phyloP scores from a whole-genome alignment of 2,113 vertebrate genomes.

The Psophia crepitans region DNA sequence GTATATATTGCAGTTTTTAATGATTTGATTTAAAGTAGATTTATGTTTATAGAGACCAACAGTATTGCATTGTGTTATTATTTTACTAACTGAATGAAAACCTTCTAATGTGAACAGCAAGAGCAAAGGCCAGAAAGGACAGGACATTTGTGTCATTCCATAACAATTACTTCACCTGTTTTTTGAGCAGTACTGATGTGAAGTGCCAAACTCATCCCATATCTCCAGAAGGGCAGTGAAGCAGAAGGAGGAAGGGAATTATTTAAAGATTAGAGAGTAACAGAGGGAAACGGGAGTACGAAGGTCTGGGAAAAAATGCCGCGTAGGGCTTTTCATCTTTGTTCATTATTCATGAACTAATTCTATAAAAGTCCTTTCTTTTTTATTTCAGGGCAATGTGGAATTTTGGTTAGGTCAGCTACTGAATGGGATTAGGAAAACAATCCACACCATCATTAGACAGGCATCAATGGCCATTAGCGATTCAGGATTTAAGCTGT shows the following conservation, averaged over 20 bases:
- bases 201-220: neutral
- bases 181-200: neutral
- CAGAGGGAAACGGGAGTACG: neutral
- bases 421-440: constrained; percentile 76
- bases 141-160: neutral
- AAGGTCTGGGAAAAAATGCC: neutral
- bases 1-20: constrained; percentile 8
- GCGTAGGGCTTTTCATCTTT: neutral
- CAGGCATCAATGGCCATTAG: constrained; percentile 72
- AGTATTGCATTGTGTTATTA: neutral
- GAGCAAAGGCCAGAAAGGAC: neutral
- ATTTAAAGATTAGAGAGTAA: neutral
- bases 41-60: neutral
- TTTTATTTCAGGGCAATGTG: constrained; percentile 78
- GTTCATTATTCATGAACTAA: constrained; percentile 46
- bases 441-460: constrained; percentile 79
- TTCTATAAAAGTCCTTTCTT: constrained; percentile 27
- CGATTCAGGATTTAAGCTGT: constrained; percentile 73
- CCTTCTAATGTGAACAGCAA: neutral
- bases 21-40: constrained; percentile 8
- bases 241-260: neutral
- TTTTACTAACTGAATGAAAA: neutral
- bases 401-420: constrained; percentile 81
- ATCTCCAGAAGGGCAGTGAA: neutral
- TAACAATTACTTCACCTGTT: neutral